phyloP scores from a whole-genome alignment of 2,113 vertebrate species.

The Crotalus viridis region DNA sequence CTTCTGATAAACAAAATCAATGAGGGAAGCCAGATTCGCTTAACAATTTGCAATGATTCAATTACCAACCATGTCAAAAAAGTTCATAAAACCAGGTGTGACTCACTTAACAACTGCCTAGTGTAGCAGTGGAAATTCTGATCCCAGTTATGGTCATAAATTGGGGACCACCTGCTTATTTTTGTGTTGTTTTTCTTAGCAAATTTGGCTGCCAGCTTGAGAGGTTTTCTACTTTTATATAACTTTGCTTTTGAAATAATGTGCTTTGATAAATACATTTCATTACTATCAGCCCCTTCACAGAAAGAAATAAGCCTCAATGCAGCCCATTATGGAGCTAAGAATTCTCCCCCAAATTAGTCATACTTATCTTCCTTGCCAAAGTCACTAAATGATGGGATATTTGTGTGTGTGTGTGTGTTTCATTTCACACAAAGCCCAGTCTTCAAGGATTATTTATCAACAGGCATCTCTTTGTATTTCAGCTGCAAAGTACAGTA shows the following conservation, averaged over 20 bases:
- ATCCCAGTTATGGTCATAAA: no score
- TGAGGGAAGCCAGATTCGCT: no score
- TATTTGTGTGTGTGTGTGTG: neutral
- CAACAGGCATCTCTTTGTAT: constrained; percentile 75
- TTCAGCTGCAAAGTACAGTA: constrained; percentile 54
- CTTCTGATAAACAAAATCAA: no score
- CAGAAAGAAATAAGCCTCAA: neutral
- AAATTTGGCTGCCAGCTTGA: neutral
- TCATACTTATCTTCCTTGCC: constrained; percentile 57
- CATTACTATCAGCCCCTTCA: constrained; percentile 8
- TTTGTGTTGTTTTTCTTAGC: no score
- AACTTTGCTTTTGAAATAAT: neutral
- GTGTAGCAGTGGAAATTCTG: no score
- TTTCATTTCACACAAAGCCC: constrained; percentile 66
- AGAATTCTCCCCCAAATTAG: constrained; percentile 46
- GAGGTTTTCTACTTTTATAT: neutral
- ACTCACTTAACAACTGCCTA: no score
- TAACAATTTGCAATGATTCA: no score
- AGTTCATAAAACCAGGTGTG: no score
- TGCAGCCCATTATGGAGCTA: constrained; percentile 12
- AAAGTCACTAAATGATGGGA: constrained; percentile 46
- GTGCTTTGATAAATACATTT: neutral
- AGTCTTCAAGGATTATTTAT: constrained; percentile 59
- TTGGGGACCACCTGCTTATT: neutral
- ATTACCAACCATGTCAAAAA: no score